Evolutionary conservation across 92 coral and sea anemone genomes (phyloP), one percentile per base, ranked within the genome.

Genomic region (Parazoanthus swiftii): DNA sequence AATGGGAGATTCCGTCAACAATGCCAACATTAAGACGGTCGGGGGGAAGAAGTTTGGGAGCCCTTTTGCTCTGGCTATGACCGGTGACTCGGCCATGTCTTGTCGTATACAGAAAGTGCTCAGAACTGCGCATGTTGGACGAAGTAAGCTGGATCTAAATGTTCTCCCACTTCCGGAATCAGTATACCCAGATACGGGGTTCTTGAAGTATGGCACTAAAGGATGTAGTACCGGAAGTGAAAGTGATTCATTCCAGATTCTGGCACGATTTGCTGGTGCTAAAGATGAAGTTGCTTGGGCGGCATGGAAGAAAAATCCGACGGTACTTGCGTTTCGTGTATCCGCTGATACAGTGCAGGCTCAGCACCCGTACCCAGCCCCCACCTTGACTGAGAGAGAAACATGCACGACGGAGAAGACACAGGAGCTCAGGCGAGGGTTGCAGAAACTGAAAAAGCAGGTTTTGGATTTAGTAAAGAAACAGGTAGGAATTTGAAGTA

Each of bases 1-100:
- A 18, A 21, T 75, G 7, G 79, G 79, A 33, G 79, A 75, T 21
- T 44, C 79, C 0, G 43, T 75, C 2, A 75, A 75, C 23, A 35
- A 18, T 15, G 79, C 79, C n/a, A 75, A 75, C 3, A 75, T 75
- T 15, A 75, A 75, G 79, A 75, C 79, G 21, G 29, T 51, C 39
- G 48, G 50, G 9, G 50, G 51, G 8, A 29, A 4, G 13, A 20
- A 39, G 79, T 75, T 75, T 38, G 20, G 42, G 8, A 75, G 46
- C 26, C 79, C 79, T 13, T 75, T 75, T 75, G 79, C 79, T 36
- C 51, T 75, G 20, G 79, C 79, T 14, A 75, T 75, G 79, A 33
- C 79, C 23, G 79, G 79, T 0, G 79, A 75, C 48, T 16, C 79
- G 21, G 44, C 51, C 11, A 75, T 44, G 79, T 38, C 79, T 18